These are phyloP conservation scores for Passerina amoena DNA, from an alignment of 2,113 vertebrate genomes.

Conservation along the genomic window DNA sequence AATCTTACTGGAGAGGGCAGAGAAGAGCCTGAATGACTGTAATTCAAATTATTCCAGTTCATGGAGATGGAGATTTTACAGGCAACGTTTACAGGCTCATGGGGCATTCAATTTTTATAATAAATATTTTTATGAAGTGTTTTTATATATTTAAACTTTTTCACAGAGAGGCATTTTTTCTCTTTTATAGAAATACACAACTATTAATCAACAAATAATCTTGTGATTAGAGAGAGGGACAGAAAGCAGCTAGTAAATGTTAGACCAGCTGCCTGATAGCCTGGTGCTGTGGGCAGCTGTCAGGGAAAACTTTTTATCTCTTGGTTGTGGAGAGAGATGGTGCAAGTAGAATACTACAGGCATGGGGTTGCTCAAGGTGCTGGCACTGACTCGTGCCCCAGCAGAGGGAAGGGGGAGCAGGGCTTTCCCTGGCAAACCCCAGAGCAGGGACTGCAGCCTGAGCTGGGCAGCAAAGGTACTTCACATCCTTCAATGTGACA, in stretches of 20 bases:
- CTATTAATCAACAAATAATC: constrained; percentile 23
- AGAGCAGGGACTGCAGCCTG: neutral
- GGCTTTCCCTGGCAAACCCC: neutral
- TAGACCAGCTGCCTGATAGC: neutral
- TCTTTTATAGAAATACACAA: constrained; percentile 19
- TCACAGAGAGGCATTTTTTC: constrained; percentile 33
- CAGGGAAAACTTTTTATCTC: neutral
- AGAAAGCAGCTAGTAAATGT: neutral
- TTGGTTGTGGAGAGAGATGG: neutral
- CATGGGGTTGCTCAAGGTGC: neutral
- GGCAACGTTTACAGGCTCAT: constrained; percentile 36
- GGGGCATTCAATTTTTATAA: constrained; percentile 52
- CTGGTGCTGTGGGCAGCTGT: neutral
- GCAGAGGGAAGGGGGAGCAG: neutral
- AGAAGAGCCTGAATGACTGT: constrained; percentile 32
- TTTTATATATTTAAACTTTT: constrained; percentile 69
- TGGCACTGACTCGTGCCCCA: neutral
- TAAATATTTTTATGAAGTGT: constrained; percentile 67
- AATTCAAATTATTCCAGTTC: neutral
- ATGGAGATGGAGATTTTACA: constrained; percentile 35
- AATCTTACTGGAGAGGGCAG: constrained; percentile 26
- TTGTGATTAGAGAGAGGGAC: neutral
- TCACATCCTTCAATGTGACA: neutral
- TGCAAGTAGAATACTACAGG: neutral
- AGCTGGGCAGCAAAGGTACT: neutral